phyloP scores from a whole-genome alignment of 2,113 vertebrate species.

The Thunnus maccoyii region DNA sequence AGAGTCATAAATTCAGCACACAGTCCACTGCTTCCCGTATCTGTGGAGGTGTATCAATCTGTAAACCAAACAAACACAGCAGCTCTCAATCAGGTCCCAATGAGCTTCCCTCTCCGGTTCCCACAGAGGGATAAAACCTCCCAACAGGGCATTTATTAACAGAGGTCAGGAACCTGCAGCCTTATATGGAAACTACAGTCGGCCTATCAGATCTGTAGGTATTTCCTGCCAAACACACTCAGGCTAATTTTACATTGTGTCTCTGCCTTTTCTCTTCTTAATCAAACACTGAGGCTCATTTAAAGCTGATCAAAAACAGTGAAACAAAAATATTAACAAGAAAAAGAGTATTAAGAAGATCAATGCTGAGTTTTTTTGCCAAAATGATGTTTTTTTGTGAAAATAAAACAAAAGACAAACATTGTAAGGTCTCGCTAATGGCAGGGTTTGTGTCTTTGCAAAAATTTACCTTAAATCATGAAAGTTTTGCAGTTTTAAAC shows the following conservation, averaged over 20 bases:
- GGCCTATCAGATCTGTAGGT: constrained; percentile 81
- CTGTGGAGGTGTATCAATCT: constrained; percentile 5
- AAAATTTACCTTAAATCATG: too few relatives aligned
- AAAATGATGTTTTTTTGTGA: too few relatives aligned
- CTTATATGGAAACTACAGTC: constrained; percentile 64
- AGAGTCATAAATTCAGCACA: not conserved
- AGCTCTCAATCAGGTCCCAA: constrained; percentile 12
- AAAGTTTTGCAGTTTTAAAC: too few relatives aligned
- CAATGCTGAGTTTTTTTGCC: too few relatives aligned
- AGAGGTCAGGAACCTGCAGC: constrained; percentile 70
- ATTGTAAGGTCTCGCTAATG: too few relatives aligned
- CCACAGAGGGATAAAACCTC: constrained; percentile 63
- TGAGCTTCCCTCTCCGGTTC: constrained; percentile 49
- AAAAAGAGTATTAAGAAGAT: too few relatives aligned
- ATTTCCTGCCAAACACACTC: constrained; percentile 84
- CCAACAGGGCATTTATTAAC: constrained; percentile 75
- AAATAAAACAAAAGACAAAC: too few relatives aligned
- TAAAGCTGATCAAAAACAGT: too few relatives aligned
- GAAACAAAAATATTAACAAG: too few relatives aligned
- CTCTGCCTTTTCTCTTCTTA: constrained; percentile 14
- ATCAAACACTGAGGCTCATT: not conserved
- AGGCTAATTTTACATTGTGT: constrained; percentile 63
- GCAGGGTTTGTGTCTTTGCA: too few relatives aligned
- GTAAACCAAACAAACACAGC: constrained; percentile 33
- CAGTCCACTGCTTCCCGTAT: not conserved